Evolutionary conservation across 64 coral and sea anemone species (phyloP).

Genomic region (Platygyra sinensis): DNA sequence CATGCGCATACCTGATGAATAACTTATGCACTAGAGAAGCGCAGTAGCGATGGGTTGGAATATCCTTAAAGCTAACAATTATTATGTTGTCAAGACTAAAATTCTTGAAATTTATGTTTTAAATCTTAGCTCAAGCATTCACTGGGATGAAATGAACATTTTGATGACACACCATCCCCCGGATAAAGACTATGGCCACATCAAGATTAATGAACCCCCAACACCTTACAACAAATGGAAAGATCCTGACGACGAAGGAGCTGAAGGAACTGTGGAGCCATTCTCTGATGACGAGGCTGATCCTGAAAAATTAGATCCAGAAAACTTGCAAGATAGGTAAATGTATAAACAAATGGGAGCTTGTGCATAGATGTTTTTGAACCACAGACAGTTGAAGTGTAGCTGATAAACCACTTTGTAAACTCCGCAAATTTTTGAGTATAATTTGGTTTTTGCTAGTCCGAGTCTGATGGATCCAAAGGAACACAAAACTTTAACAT

Average conservation of each 20-base stretch:
- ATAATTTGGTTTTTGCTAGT: no score
- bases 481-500: no score
- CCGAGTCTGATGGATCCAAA: no score
- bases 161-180: slow-evolving; percentile 96
- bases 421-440: no score
- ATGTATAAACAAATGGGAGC: neutral
- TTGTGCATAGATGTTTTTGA: neutral
- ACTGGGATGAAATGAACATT: slow-evolving; percentile 99
- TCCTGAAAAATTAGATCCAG: slow-evolving; percentile 71
- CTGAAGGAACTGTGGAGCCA: slow-evolving; percentile 55
- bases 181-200: slow-evolving; percentile 97
- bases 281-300: slow-evolving; percentile 88
- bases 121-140: slow-evolving; percentile 79
- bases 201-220: slow-evolving; percentile 97
- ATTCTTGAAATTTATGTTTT: neutral
- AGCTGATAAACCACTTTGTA: no score
- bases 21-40: no score
- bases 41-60: no score
- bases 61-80: no score
- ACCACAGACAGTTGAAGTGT: neutral
- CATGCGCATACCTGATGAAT: no score
- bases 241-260: slow-evolving; percentile 73
- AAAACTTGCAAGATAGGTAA: slow-evolving; percentile 77
- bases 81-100: neutral
- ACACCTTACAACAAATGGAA: slow-evolving; percentile 95